Evolutionary conservation across 2,113 vertebrate species (phyloP).

Genomic region (Trogon surrucura): DNA sequence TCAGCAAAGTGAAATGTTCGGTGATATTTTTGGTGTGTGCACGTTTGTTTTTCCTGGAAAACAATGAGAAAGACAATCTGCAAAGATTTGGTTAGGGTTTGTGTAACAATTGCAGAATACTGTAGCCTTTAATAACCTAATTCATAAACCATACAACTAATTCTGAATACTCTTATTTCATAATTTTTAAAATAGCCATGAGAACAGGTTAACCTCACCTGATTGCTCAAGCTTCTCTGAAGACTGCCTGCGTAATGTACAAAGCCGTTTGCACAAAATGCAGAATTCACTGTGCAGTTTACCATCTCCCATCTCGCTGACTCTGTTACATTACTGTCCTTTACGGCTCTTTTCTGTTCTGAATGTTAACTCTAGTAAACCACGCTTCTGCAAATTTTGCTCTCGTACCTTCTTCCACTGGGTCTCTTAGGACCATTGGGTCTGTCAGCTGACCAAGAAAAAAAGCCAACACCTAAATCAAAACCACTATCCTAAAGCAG

Average conservation of each 20-base stretch:
- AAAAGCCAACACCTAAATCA: not conserved
- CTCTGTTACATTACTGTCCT: slow-evolving; percentile 35
- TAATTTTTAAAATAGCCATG: slow-evolving; percentile 35
- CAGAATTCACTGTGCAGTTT: slow-evolving; percentile 39
- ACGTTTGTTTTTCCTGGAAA: not conserved
- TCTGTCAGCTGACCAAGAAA: not conserved
- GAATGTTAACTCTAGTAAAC: slow-evolving; percentile 36
- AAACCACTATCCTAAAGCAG: not conserved
- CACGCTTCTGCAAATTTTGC: slow-evolving; percentile 48
- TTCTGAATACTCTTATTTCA: slow-evolving; percentile 50
- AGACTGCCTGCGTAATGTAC: slow-evolving; percentile 58
- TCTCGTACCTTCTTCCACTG: slow-evolving; percentile 69
- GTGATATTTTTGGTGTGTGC: not conserved
- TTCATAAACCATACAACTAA: slow-evolving; percentile 24
- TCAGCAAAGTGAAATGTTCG: not conserved
- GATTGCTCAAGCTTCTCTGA: slow-evolving; percentile 58
- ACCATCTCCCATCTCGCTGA: slow-evolving; percentile 45
- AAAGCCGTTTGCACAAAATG: slow-evolving; percentile 61
- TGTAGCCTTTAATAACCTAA: slow-evolving; percentile 6
- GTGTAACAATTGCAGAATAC: not conserved
- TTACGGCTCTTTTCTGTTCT: slow-evolving; percentile 21
- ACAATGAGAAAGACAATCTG: not conserved
- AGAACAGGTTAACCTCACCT: slow-evolving; percentile 51
- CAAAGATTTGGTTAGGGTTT: slow-evolving; percentile 16
- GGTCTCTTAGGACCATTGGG: not conserved